Evolutionary conservation across 2,888 invertebrate species (phyloP).

Genomic region (Hololepta plana): DNA sequence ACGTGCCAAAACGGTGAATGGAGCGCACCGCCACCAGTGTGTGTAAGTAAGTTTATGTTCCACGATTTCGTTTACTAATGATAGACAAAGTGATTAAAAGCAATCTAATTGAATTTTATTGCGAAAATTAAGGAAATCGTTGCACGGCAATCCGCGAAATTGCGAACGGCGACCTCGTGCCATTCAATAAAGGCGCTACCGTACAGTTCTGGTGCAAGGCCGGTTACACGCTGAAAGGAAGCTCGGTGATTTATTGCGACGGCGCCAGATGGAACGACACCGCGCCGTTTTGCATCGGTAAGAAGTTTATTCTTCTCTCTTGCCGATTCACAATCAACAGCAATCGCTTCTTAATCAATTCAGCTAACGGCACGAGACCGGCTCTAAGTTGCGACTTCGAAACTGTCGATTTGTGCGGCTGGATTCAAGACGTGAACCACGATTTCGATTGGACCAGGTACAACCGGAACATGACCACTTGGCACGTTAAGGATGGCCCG

Average conservation of each 20-base stretch:
- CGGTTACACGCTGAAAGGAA: constrained; percentile 40
- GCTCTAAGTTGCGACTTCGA: constrained; percentile 48
- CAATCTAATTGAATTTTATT: constrained; percentile 8
- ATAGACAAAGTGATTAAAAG: background rate
- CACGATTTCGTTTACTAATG: background rate
- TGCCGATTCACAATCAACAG: background rate
- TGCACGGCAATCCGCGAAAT: constrained; percentile 30
- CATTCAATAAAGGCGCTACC: constrained; percentile 34
- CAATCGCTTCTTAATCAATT: constrained; percentile 2
- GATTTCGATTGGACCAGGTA: constrained; percentile 59
- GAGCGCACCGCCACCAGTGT: constrained; percentile 49
- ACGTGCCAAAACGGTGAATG: constrained; percentile 53
- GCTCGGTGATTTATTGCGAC: constrained; percentile 47
- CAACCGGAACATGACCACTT: constrained; percentile 43
- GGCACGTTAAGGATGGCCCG: constrained; percentile 51
- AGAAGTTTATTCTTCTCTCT: no score
- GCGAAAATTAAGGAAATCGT: constrained; percentile 40
- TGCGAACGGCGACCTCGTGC: constrained; percentile 33
- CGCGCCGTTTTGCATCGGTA: constrained; percentile 47
- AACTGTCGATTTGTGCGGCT: constrained; percentile 50
- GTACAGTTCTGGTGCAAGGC: constrained; percentile 48
- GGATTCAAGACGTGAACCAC: constrained; percentile 50
- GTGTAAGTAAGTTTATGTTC: constrained; percentile 58
- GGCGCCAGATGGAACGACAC: constrained; percentile 51
- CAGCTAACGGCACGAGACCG: constrained; percentile 24